Base-by-base conservation (phyloP, 2,113 vertebrate species). In the Gallinago undulata region DNA sequence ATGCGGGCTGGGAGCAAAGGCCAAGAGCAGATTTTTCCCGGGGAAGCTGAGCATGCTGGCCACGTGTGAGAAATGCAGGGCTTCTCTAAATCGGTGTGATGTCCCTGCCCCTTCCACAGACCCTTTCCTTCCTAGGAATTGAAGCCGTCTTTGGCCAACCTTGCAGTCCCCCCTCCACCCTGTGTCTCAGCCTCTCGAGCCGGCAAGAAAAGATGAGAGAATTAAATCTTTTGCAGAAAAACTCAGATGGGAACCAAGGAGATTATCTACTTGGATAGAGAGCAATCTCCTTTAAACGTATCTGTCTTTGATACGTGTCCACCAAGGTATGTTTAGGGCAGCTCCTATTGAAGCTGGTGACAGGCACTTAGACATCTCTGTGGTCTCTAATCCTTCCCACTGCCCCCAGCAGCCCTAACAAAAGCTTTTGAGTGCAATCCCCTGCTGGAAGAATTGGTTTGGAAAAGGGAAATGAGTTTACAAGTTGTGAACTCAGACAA, bases 391-490 rank as follows among this genome's bases (percentile, higher is more conserved):
- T 77, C 43, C 60, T 84, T 56, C 23, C 35, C 92, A 11, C 67
- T 86, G 39, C 47, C 48, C 41, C 43, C 72, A 81, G 59, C 68
- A 81, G 19, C 1, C 23, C 11, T 43, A 77, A 89, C 87, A 94
- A 96, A 90, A 87, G 77, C 64, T 67, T 92, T 12, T 9, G 67
- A 89, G 62, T 41, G 27, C 0, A 0, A 83, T 80, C 37, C 74
- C 75, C 79, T 10, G 86, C 86, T 86, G 93, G 93, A 94, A 81
- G 83, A 86, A 94, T 94, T 75, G 16, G 30, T 47, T 33, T 62
- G 35, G 69, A 48, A 78, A 81, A 92, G 86, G 88, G 80, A 96
- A 95, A 96, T 95, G 83, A 47, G 22, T 93, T 97, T 96, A 94
- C 78, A 74, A 93, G 84, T 91, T 93, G 90, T 79, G 75, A 97